These are phyloP conservation scores for Macquaria ambigua DNA, from an alignment of 2,113 vertebrate species.

Conservation along the genomic window DNA sequence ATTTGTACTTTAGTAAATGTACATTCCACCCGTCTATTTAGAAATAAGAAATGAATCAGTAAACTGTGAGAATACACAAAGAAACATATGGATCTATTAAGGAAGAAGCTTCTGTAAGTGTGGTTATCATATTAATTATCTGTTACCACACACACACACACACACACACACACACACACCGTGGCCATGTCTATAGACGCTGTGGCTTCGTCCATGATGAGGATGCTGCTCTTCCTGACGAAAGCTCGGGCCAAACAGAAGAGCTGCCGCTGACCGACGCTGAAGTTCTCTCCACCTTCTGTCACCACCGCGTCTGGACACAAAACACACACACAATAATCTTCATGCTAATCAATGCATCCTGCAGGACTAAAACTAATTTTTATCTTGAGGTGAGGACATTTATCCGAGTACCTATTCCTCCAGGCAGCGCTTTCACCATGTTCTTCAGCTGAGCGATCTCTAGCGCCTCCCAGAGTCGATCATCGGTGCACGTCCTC, in stretches of 20 bases:
- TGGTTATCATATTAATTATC: neutral
- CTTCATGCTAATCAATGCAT: neutral
- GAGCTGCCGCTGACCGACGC: constrained; percentile 96
- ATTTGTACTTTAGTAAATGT: too few species aligned
- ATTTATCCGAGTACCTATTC: constrained; percentile 86
- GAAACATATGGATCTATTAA: too few species aligned
- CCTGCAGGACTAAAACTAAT: neutral
- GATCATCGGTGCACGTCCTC: constrained; percentile 92
- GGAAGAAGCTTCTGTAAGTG: too few species aligned
- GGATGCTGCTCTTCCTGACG: constrained; percentile 96
- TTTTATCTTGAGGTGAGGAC: neutral
- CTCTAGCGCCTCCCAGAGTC: constrained; percentile 98
- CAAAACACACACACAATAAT: neutral
- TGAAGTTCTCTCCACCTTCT: constrained; percentile 98
- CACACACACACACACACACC: constrained; percentile 80
- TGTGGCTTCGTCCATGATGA: constrained; percentile 99
- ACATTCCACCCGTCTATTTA: too few species aligned
- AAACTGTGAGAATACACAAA: too few species aligned
- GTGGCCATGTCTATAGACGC: constrained; percentile 99
- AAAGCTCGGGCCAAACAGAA: constrained; percentile 97
- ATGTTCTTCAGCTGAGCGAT: constrained; percentile 98
- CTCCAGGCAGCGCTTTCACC: constrained; percentile 95
- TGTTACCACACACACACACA: neutral
- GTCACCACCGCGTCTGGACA: constrained; percentile 91
- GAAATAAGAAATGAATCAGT: too few species aligned